These are phyloP conservation scores for Pseudobourletiella spinata DNA, from an alignment of 1,140 invertebrate genomes.

Conservation along the genomic window DNA sequence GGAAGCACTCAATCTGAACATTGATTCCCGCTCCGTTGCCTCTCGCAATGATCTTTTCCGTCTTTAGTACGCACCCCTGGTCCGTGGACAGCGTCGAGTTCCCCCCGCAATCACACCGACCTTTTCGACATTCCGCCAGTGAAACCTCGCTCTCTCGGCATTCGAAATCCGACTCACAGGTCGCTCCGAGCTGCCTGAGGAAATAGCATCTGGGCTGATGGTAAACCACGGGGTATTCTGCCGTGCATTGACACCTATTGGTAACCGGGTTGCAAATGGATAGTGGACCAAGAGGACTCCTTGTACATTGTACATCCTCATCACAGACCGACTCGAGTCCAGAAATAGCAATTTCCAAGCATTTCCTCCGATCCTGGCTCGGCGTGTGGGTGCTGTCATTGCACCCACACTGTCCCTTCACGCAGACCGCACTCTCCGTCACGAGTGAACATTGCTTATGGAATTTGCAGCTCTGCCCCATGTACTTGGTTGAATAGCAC, in stretches of 20 bases:
- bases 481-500: conserved; percentile 22
- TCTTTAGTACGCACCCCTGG: background rate
- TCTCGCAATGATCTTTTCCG: too few relatives aligned
- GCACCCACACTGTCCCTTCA: conserved; percentile 28
- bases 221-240: conserved; percentile 21
- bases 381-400: conserved; percentile 14
- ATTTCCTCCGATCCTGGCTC: conserved; percentile 28
- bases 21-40: too few relatives aligned
- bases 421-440: conserved; percentile 20
- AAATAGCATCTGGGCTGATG: conserved; percentile 28
- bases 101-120: background rate
- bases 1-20: too few relatives aligned
- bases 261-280: conserved; percentile 9
- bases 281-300: conserved; percentile 18
- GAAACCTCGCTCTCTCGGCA: background rate
- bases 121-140: background rate
- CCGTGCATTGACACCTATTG: conserved; percentile 28
- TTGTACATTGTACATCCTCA: conserved; percentile 29
- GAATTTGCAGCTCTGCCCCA: conserved; percentile 30
- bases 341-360: conserved; percentile 22
- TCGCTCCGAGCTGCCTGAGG: conserved; percentile 21
- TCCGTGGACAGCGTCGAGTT: background rate
- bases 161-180: conserved; percentile 10
- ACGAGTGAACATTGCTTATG: conserved; percentile 24
- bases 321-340: conserved; percentile 28